These are phyloP conservation scores for Oryzias melastigma DNA, from an alignment of 2,113 vertebrate genomes.

Conservation along the genomic window DNA sequence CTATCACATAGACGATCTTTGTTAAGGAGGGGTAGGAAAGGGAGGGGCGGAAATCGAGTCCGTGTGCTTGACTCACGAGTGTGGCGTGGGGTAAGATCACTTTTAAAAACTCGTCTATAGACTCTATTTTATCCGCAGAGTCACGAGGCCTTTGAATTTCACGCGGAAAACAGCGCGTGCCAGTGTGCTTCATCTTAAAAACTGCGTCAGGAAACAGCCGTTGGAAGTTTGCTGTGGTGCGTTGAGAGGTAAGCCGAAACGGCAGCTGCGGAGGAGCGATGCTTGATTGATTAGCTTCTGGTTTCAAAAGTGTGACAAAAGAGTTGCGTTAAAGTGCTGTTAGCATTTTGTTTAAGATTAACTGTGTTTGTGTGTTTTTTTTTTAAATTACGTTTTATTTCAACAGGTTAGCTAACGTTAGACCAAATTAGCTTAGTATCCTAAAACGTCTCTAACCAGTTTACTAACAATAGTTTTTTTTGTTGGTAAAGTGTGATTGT, in stretches of 20 bases:
- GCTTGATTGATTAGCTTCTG: constrained; percentile 8
- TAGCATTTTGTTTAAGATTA: too few species aligned
- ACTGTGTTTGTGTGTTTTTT: too few species aligned
- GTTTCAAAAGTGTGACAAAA: neutral
- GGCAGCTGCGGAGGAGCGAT: constrained; percentile 20
- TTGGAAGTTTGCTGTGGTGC: constrained; percentile 12
- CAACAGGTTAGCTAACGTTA: too few species aligned
- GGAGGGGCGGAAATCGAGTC: constrained; percentile 59
- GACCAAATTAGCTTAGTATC: too few species aligned
- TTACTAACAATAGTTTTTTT: neutral
- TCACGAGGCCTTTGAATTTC: neutral
- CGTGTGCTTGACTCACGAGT: constrained; percentile 46
- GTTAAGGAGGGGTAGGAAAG: neutral
- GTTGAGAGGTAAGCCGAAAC: neutral
- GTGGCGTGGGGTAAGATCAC: neutral
- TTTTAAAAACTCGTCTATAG: neutral
- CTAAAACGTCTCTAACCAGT: neutral
- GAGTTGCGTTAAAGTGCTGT: too few species aligned
- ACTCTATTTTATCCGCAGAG: neutral
- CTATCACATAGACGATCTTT: constrained; percentile 22
- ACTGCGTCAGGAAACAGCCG: neutral
- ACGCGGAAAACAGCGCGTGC: neutral
- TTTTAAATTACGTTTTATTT: too few species aligned
- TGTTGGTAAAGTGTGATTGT: neutral
- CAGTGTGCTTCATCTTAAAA: constrained; percentile 1